Percentiles rank a stretch among this genome's conserved stretches.
These are phyloP conservation scores for Apaloderma vittatum DNA, from an alignment of 2,113 vertebrate species.

Conservation along the genomic window DNA sequence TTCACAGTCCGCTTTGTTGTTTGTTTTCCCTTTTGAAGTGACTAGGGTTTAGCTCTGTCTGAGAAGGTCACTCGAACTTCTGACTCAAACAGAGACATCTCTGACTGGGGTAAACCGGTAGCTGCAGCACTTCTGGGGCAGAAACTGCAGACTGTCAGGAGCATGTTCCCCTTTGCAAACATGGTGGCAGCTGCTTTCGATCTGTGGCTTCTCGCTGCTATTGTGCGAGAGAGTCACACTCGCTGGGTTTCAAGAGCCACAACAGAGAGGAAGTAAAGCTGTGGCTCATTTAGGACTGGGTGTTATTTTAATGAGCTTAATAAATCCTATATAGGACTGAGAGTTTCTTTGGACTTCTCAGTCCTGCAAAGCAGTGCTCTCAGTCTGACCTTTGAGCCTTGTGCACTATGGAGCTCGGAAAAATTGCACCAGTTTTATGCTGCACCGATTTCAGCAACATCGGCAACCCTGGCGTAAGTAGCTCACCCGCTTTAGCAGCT, in stretches of 20 bases:
- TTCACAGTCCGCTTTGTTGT: neutral
- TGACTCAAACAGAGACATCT: conserved; percentile 43
- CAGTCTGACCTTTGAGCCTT: conserved; percentile 17
- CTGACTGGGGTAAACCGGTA: neutral
- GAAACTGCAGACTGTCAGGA: conserved; percentile 6
- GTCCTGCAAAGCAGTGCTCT: neutral
- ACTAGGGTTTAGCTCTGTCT: neutral
- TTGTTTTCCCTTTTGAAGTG: neutral
- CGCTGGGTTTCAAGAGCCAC: conserved; percentile 32
- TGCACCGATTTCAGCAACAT: conserved; percentile 30
- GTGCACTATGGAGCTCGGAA: neutral
- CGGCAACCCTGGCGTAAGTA: neutral
- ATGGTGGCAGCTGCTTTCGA: conserved; percentile 48
- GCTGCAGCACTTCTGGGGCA: conserved; percentile 11
- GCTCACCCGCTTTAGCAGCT: neutral
- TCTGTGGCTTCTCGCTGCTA: conserved; percentile 53
- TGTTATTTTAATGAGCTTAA: conserved; percentile 67
- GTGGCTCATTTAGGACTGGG: conserved; percentile 52
- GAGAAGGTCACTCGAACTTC: conserved; percentile 6
- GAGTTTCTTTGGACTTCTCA: conserved; percentile 17
- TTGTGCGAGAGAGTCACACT: conserved; percentile 55
- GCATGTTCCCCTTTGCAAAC: neutral
- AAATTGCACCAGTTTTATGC: neutral
- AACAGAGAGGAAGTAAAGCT: conserved; percentile 55
- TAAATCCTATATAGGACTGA: conserved; percentile 48